Base-by-base conservation (phyloP, 2,113 vertebrate species). In the Halcyon senegalensis region DNA sequence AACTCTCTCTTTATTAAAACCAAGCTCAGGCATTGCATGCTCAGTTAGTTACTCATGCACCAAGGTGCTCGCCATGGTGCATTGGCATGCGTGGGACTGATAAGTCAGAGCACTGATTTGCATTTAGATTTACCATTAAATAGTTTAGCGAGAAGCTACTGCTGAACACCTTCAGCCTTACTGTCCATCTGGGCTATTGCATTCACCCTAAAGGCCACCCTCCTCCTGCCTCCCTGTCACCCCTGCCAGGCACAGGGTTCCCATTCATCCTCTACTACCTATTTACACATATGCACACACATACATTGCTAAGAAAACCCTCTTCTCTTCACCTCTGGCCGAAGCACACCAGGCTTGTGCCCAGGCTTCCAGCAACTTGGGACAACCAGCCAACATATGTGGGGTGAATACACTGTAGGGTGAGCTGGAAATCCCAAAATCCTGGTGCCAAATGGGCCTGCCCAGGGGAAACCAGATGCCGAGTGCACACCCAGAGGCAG, bases 401-500 rank as follows among this genome's bases (percentile, higher is more conserved):
- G 11, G n/a, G 19, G 31, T 69, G 35, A 74, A 25, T 9, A 14
- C 0, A 0, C 27, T n/a, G 2, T 7, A 25, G 48, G 25, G 13
- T 25, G 39, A 94, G 23, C 66, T 12, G 1, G 43, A 92, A 94
- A 31, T 20, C 43, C 48, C 66, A 75, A 64, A 85, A 76, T 41
- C 75, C 46, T 51, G 33, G 13, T 48, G 46, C 24, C 51, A 59
- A 41, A 53, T 9, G 43, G 24, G 39, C 39, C 16, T 73, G 25
- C 53, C 25, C 17, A 51, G 31, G 16, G 39, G 31, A 7, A 0
- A 67, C 5, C 39, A 50, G 48, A 44, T 62, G 37, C 46, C 3
- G 0, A 0, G 0, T 48, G 24, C 64, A 4, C 0, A 31, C 5
- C 10, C 25, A 13, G 58, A 79, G 60, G 33, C 43, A 60, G n/a